These are phyloP conservation scores for Bostrychus sinensis DNA, from an alignment of 2,113 vertebrate genomes.

Conservation along the genomic window DNA sequence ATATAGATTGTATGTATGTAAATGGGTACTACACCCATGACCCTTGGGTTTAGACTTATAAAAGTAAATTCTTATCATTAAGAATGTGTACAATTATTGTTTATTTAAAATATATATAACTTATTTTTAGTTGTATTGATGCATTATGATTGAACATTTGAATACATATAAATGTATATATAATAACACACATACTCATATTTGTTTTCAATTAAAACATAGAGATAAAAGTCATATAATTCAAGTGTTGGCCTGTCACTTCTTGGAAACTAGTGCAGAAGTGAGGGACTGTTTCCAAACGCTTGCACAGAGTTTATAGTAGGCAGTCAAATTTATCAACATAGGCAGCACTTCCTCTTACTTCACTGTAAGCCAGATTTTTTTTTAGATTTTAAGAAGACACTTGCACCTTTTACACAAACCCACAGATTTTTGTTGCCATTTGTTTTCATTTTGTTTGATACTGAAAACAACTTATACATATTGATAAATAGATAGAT, in stretches of 20 bases:
- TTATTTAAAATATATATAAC: neutral
- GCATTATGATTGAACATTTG: neutral
- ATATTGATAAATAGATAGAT: neutral
- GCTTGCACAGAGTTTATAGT: neutral
- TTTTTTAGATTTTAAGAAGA: neutral
- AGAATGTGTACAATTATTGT: neutral
- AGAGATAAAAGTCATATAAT: too few relatives aligned
- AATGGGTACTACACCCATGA: too few relatives aligned
- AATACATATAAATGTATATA: too few relatives aligned
- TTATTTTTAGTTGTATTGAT: neutral
- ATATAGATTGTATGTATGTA: too few relatives aligned
- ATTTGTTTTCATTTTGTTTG: too few relatives aligned
- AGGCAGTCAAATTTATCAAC: neutral
- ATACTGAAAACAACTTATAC: neutral
- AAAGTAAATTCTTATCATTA: neutral
- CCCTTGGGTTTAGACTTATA: neutral
- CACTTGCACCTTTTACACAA: too few relatives aligned
- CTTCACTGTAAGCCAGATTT: neutral
- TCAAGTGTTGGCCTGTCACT: neutral
- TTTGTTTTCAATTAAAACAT: too few relatives aligned
- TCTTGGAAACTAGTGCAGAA: neutral
- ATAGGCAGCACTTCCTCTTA: neutral
- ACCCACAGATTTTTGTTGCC: too few relatives aligned
- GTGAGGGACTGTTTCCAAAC: neutral
- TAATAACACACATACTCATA: too few relatives aligned